phyloP scores from a whole-genome alignment of 1,140 invertebrate genomes.

The Plutomurus gul region DNA sequence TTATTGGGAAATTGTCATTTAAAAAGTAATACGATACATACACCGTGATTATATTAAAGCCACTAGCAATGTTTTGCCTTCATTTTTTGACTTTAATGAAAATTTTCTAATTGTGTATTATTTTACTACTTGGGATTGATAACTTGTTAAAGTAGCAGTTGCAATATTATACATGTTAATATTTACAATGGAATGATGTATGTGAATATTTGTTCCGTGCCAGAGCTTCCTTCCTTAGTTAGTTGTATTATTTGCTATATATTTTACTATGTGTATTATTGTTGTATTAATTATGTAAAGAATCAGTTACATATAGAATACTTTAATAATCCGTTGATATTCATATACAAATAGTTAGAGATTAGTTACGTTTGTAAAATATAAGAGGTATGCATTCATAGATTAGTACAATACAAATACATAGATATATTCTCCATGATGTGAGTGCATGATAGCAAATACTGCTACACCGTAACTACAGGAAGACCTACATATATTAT shows the following conservation, averaged over 20 bases:
- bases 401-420: constrained; percentile 27
- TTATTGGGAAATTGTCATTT: neutral
- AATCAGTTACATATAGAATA: constrained; percentile 1
- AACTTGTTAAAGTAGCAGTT: neutral
- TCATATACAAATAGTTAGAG: constrained; percentile 11
- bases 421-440: constrained; percentile 13
- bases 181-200: neutral
- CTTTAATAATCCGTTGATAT: constrained; percentile 19
- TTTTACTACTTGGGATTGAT: constrained; percentile 24
- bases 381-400: constrained; percentile 14
- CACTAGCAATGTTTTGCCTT: neutral
- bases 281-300: constrained; percentile 13
- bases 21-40: neutral
- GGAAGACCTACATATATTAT: constrained; percentile 2
- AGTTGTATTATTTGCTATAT: constrained; percentile 5
- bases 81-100: constrained; percentile 17
- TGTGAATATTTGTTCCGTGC: constrained; percentile 22
- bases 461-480: constrained; percentile 2
- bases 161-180: constrained; percentile 3
- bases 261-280: neutral
- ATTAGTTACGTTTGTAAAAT: constrained; percentile 13
- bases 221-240: constrained; percentile 20
- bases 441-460: neutral
- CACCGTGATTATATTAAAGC: too few species aligned
- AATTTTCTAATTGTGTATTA: neutral